These are phyloP conservation scores for Drosophila triauraria DNA, from an alignment of 1,140 invertebrate genomes.

Conservation along the genomic window DNA sequence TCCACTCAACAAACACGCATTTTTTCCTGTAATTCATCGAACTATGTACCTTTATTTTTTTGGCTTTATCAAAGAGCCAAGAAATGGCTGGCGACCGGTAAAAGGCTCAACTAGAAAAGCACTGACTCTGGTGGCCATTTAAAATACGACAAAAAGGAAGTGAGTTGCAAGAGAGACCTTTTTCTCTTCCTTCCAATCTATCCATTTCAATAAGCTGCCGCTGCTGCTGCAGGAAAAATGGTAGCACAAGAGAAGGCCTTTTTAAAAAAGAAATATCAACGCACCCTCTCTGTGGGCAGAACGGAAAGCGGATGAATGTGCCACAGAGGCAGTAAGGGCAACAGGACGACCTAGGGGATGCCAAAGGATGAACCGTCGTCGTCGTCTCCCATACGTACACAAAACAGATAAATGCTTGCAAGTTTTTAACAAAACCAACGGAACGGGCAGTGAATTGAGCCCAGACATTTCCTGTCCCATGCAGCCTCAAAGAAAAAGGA, in stretches of 20 bases:
- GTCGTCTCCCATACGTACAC: constrained; percentile 42
- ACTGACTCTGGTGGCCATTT: constrained; percentile 16
- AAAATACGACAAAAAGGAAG: constrained; percentile 69
- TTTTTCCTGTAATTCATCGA: background rate
- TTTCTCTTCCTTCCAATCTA: constrained; percentile 5
- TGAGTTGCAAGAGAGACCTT: constrained; percentile 4
- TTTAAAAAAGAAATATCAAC: constrained; percentile 33
- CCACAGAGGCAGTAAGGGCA: constrained; percentile 29
- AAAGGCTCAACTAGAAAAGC: background rate
- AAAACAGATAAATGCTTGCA: constrained; percentile 79
- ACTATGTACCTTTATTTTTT: background rate
- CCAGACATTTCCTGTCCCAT: constrained; percentile 30
- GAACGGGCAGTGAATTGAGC: constrained; percentile 62
- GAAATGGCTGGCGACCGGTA: constrained; percentile 17
- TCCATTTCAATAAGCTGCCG: constrained; percentile 36
- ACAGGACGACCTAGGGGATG: constrained; percentile 16
- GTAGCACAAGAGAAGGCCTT: constrained; percentile 18
- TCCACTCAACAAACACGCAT: background rate
- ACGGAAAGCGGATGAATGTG: constrained; percentile 36
- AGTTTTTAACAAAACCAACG: constrained; percentile 73
- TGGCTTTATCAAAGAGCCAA: constrained; percentile 1
- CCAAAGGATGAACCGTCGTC: constrained; percentile 10
- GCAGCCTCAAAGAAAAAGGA: constrained; percentile 15
- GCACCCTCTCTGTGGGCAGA: constrained; percentile 25
- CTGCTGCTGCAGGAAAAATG: constrained; percentile 23